Evolutionary conservation across 2,888 invertebrate species (phyloP), one percentile per base, ranked within the genome.

Genomic region (Xestoiulus laeticollis): DNA sequence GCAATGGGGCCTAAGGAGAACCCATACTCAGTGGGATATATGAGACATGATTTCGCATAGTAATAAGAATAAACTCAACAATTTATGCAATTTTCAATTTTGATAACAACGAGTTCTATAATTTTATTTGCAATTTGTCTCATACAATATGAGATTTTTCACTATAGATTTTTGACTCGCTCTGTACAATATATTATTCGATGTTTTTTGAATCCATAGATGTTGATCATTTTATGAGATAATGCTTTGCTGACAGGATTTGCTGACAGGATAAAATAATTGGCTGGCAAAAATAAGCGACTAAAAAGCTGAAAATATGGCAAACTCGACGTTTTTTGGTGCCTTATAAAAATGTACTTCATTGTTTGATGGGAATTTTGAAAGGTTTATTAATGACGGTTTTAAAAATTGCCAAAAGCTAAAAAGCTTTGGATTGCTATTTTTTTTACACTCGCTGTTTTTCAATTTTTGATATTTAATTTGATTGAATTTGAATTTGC

Each of bases 401-500:
- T 78, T 68, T 30, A 30, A 78, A 78, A 78, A 30, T 30, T 78
- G 30, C 14, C 30, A 26, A 78, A 1, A 30, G 26, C 30, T 2
- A 14, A 78, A 14, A 26, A 30, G 30, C 26, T 30, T 48, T 26
- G 14, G 68, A 8, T 68, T 22, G 68, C 2, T 68, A 30, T 78
- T 30, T 78, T 78, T 78, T 26, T 26, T 68, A n/a, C 12, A 8
- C 12, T 68, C 10, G 26, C 26, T 10, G 22, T 68, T 68, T 68
- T 68, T 68, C 22, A 22, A n/a, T 78, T 78, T 78, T 78, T 14
- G 30, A 78, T 78, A 78, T 78, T 78, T 78, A 78, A 78, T 78
- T 78, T 78, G 78, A 78, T 78, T 78, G 78, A 26, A 10, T 26
- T 30, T 30, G 30, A 78, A 78, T 78, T 78, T 78, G 78, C 78